Conservation (phyloP, 2,888 invertebrate species). For the Syrista parreyssii region DNA sequence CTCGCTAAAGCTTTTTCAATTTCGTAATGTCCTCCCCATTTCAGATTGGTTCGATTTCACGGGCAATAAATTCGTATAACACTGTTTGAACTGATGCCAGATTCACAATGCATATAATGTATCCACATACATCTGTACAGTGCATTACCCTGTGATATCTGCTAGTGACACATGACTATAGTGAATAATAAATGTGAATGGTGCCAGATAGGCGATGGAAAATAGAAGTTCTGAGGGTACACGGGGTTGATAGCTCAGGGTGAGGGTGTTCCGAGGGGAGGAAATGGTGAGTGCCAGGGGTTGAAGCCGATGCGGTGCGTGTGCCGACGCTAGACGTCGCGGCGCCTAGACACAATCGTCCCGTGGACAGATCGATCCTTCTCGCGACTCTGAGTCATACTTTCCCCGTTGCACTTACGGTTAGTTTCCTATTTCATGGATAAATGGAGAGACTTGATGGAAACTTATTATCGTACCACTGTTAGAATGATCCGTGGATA, state of each 20-base stretch:
- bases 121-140: not conserved
- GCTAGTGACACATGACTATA: not conserved
- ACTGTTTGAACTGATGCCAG: not conserved
- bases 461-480: not conserved
- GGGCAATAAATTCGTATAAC: not conserved
- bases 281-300: conserved; percentile 3
- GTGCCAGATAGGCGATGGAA: not conserved
- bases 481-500: too few species aligned
- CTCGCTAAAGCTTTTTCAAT: not conserved
- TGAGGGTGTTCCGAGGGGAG: not conserved
- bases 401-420: conserved; percentile 28
- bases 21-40: not conserved
- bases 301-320: conserved; percentile 32
- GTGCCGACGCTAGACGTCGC: conserved; percentile 60
- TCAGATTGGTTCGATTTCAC: not conserved
- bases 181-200: not conserved
- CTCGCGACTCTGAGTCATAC: conserved; percentile 58
- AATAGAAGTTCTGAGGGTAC: conserved; percentile 12
- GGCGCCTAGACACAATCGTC: conserved; percentile 63
- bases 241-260: not conserved
- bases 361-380: conserved; percentile 60
- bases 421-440: not conserved
- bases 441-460: not conserved
- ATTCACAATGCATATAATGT: not conserved
- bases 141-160: not conserved